A percentile compares a stretch with the other conserved stretches of the same genome.
Conservation (phyloP, 2,797 vertebrate species). For the Acipenser ruthenus region DNA sequence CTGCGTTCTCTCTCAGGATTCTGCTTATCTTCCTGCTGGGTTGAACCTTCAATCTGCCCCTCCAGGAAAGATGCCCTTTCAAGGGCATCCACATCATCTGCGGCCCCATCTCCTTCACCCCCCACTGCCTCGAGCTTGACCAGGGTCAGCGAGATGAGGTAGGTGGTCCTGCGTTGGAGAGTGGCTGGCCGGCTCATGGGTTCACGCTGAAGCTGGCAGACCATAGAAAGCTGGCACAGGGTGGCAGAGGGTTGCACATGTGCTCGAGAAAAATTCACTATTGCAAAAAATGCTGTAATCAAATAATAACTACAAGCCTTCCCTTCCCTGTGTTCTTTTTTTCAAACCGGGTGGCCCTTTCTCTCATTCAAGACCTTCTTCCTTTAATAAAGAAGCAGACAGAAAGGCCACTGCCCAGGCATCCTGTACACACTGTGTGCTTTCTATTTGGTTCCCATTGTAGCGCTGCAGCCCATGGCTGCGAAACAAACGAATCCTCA, state of each 20-base stretch:
- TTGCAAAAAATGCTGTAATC: too few relatives aligned
- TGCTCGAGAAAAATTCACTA: too few relatives aligned
- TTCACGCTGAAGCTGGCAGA: constrained; percentile 54
- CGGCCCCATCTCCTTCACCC: constrained; percentile 53
- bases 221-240: constrained; percentile 37
- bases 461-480: too few relatives aligned
- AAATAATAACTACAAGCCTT: too few relatives aligned
- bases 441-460: too few relatives aligned
- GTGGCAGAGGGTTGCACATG: not conserved
- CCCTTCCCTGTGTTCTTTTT: too few relatives aligned
- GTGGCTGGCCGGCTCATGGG: constrained; percentile 81
- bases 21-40: constrained; percentile 40
- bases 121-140: constrained; percentile 88
- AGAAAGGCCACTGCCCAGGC: too few relatives aligned
- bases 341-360: too few relatives aligned
- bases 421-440: too few relatives aligned
- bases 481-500: too few relatives aligned
- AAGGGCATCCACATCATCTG: constrained; percentile 34
- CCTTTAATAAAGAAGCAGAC: too few relatives aligned
- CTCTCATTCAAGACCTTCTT: too few relatives aligned
- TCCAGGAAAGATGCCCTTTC: constrained; percentile 13
- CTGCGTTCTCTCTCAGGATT: constrained; percentile 28
- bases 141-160: constrained; percentile 93
- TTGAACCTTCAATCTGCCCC: constrained; percentile 28
- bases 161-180: constrained; percentile 89